Conservation (phyloP, 2,113 vertebrate genomes). For the Pseudolaguvia tuberculata region DNA sequence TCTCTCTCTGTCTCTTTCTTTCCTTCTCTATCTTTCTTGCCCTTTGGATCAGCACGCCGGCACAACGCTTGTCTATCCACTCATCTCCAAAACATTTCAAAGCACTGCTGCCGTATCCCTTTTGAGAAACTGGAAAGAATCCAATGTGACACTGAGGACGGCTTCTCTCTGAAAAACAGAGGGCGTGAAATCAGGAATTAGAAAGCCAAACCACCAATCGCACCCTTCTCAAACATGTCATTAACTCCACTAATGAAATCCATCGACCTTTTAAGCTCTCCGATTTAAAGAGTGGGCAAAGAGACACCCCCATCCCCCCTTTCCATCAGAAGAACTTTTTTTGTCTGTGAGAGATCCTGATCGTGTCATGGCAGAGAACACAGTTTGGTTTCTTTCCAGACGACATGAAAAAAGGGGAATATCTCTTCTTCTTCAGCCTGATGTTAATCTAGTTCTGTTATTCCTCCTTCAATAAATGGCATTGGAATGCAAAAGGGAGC, state of each 20-base stretch:
- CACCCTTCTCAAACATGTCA: constrained; percentile 32
- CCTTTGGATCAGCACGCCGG: constrained; percentile 22
- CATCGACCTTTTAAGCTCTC: constrained; percentile 12
- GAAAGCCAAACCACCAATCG: constrained; percentile 14
- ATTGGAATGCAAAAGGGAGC: constrained; percentile 71
- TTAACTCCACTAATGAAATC: constrained; percentile 40
- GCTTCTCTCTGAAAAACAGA: constrained; percentile 34
- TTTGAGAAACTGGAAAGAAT: constrained; percentile 36
- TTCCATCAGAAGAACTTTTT: constrained; percentile 27
- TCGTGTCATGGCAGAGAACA: constrained; percentile 14
- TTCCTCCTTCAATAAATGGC: constrained; percentile 62
- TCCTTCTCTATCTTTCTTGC: constrained; percentile 18
- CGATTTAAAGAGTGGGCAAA: constrained; percentile 18
- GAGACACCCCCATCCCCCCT: neutral
- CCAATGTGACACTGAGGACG: constrained; percentile 21
- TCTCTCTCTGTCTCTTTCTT: constrained; percentile 22
- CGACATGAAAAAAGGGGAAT: constrained; percentile 43
- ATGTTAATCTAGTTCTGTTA: constrained; percentile 34
- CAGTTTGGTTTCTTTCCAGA: constrained; percentile 29
- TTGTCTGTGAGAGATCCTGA: constrained; percentile 16
- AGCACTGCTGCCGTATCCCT: constrained; percentile 44
- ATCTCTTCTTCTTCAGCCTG: constrained; percentile 38
- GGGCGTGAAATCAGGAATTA: constrained; percentile 43
- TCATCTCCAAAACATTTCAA: constrained; percentile 20
- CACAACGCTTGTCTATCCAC: neutral